A percentile compares a stretch with the other conserved stretches of the same genome.
phyloP scores from a whole-genome alignment of 2,888 invertebrate species.

The Cantharis lateralis region DNA sequence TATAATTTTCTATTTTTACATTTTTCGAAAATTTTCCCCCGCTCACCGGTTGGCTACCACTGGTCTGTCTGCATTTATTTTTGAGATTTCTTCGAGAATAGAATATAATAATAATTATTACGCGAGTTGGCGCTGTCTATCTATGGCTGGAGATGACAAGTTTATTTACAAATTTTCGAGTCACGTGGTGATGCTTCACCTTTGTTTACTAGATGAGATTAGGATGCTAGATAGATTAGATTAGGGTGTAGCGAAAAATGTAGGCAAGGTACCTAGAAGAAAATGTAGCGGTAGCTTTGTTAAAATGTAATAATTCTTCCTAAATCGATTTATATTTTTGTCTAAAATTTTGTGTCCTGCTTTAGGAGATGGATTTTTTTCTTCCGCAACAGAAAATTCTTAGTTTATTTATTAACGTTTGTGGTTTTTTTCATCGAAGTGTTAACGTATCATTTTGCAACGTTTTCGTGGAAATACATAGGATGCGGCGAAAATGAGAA shows the following conservation, averaged over 20 bases:
- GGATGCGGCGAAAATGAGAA: constrained; percentile 44
- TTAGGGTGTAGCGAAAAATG: neutral
- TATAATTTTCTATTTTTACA: too few relatives aligned
- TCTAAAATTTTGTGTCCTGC: neutral
- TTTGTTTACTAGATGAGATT: too few relatives aligned
- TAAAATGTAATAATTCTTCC: neutral
- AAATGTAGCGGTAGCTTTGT: neutral
- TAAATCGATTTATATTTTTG: neutral
- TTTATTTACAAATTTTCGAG: too few relatives aligned
- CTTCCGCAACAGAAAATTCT: neutral
- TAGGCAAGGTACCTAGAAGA: neutral
- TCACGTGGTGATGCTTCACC: too few relatives aligned
- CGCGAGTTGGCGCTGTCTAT: too few relatives aligned
- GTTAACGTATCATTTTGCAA: constrained; percentile 46
- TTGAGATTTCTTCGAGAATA: too few relatives aligned
- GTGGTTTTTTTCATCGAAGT: constrained; percentile 47
- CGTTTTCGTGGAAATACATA: constrained; percentile 45
- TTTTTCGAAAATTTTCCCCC: too few relatives aligned
- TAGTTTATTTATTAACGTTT: constrained; percentile 17
- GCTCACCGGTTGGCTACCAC: too few relatives aligned
- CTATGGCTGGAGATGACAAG: too few relatives aligned
- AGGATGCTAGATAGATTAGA: neutral
- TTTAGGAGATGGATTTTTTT: neutral
- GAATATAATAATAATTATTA: too few relatives aligned
- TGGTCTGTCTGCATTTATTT: too few relatives aligned